These are phyloP conservation scores for Sparus aurata DNA, from an alignment of 2,797 vertebrate genomes.

Conservation along the genomic window DNA sequence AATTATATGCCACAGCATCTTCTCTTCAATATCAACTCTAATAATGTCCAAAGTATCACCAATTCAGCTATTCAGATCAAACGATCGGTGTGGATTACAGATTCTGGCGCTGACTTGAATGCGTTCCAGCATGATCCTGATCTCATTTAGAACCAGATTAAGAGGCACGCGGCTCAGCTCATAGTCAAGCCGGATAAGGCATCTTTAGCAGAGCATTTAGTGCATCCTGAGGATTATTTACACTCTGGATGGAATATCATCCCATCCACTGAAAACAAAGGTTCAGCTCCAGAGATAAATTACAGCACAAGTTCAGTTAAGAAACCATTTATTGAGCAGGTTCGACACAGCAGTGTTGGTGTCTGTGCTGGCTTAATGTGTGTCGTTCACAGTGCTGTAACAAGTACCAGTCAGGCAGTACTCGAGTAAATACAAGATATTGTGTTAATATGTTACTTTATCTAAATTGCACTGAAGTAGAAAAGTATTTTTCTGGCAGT, in stretches of 20 bases:
- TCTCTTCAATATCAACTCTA: conserved; percentile 9
- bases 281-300: conserved; percentile 3
- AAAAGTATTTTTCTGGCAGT: too few relatives aligned
- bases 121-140: conserved; percentile 76
- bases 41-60: conserved; percentile 14
- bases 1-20: conserved; percentile 15
- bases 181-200: conserved; percentile 52
- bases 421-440: too few relatives aligned
- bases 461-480: too few relatives aligned
- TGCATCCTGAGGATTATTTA: conserved; percentile 63
- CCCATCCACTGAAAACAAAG: conserved; percentile 8
- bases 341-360: neutral
- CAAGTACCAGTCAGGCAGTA: too few relatives aligned
- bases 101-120: conserved; percentile 67
- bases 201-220: conserved; percentile 46
- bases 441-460: too few relatives aligned
- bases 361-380: conserved; percentile 15
- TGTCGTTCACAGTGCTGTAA: neutral
- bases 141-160: conserved; percentile 81
- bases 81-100: conserved; percentile 71
- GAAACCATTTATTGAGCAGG: conserved; percentile 4
- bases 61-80: conserved; percentile 61
- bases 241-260: conserved; percentile 33
- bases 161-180: conserved; percentile 64
- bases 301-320: neutral